A percentile compares a stretch with the other conserved stretches of the same genome.
phyloP scores from a whole-genome alignment of 1,140 invertebrate species.

The Zophobas morio region DNA sequence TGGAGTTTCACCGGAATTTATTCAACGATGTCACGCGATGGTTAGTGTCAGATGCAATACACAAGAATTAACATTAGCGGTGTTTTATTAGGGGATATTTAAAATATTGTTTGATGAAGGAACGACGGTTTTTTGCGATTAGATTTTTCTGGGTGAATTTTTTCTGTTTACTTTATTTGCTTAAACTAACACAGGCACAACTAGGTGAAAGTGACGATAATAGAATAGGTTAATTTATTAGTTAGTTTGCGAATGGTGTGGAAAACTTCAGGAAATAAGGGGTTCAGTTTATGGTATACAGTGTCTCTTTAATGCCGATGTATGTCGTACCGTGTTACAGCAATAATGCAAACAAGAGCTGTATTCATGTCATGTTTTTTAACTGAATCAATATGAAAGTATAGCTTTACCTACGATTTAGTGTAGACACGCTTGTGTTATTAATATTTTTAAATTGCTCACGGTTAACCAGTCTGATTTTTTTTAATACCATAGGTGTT shows the following conservation, averaged over 20 bases:
- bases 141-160: constrained; percentile 8
- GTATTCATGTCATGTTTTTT: too few species aligned
- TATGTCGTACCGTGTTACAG: too few species aligned
- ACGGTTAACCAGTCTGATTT: too few species aligned
- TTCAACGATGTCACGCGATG: constrained; percentile 34
- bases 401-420: too few species aligned
- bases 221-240: constrained; percentile 33
- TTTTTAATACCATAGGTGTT: too few species aligned
- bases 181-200: constrained; percentile 3
- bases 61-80: constrained; percentile 6
- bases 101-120: neutral
- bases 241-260: constrained; percentile 38
- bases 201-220: constrained; percentile 35
- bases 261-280: constrained; percentile 30
- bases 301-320: neutral
- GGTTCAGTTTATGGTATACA: neutral
- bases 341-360: too few species aligned
- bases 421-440: too few species aligned
- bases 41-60: constrained; percentile 20
- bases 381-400: too few species aligned
- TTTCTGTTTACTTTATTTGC: neutral
- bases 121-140: neutral
- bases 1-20: constrained; percentile 40
- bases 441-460: too few species aligned
- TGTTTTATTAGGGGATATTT: constrained; percentile 1